Base-by-base conservation (phyloP, 2,113 vertebrate genomes). In the Pterocles gutturalis region DNA sequence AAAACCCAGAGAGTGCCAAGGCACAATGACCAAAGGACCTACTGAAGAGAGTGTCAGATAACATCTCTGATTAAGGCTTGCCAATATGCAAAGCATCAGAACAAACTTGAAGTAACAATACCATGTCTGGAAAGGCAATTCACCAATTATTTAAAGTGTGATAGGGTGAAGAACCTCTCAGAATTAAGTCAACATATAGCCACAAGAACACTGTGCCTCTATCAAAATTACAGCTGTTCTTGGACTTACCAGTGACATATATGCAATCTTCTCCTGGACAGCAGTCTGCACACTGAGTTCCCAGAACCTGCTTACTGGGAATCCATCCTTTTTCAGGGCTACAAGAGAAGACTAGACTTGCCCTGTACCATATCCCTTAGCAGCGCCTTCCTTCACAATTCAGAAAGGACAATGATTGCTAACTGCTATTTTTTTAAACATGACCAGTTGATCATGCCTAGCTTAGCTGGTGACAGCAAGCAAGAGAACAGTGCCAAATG, bases 141-240 rank as follows among this genome's bases (percentile, higher is more conserved):
- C 49, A 46, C 18, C 31, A 60, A 28, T 36, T 78, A 31, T 20
- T n/a, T 65, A 45, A 45, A 66, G 16, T 6, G 11, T 1, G 6
- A 43, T 3, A 36, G 3, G 4, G 5, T 64, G 19, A 92, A 83
- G 34, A 81, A 79, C 13, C 18, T 53, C 54, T 45, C 9, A 78
- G 67, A 93, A 70, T 0, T 4, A 87, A 24, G 26, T 53, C 41
- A 22, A 51, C 1, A 0, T 20, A 70, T 0, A 51, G 31, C 17
- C 29, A 4, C 13, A 78, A 49, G 11, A 86, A 54, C 10, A 86
- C 9, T 2, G 26, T 5, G 14, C 20, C 21, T 22, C 18, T 34
- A 48, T 10, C 17, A 85, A 88, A 94, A 51, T 33, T 41, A 65
- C 25, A 65, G 48, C 3, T 57, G 14, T 3, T 90, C 24, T 31